These are phyloP conservation scores for Endotricha flammealis DNA, from an alignment of 2,888 invertebrate species.

Conservation along the genomic window DNA sequence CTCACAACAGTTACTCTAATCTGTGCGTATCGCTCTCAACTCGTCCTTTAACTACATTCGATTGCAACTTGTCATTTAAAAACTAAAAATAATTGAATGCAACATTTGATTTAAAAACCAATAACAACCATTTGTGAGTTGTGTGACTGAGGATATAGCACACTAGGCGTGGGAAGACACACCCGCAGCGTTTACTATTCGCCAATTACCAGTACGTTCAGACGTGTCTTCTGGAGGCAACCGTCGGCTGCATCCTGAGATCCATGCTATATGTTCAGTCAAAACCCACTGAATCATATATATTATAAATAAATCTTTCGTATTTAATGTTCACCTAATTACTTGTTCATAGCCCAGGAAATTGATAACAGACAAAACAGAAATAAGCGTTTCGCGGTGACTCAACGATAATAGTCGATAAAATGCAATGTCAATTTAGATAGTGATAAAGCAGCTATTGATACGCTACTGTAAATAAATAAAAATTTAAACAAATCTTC, in stretches of 20 bases:
- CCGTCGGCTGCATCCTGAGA: constrained; percentile 74
- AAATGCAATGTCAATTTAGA: constrained; percentile 47
- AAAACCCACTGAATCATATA: constrained; percentile 67
- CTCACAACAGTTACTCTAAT: constrained; percentile 56
- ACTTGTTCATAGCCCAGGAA: constrained; percentile 67
- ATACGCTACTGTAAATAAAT: constrained; percentile 38
- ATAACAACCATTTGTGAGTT: constrained; percentile 71
- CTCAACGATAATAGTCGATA: constrained; percentile 44
- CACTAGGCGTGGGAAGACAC: constrained; percentile 47
- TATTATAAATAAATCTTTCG: constrained; percentile 58
- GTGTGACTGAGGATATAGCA: constrained; percentile 68
- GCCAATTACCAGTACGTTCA: constrained; percentile 26
- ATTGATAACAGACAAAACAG: constrained; percentile 45
- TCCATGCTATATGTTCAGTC: constrained; percentile 74
- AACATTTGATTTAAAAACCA: constrained; percentile 66
- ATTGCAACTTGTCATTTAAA: constrained; percentile 64
- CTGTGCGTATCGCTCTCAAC: constrained; percentile 73
- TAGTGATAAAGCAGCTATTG: constrained; percentile 34
- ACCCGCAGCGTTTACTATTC: constrained; percentile 30
- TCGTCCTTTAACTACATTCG: constrained; percentile 70
- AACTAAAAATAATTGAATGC: constrained; percentile 74
- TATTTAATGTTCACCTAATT: constrained; percentile 51
- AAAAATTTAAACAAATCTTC: constrained; percentile 38
- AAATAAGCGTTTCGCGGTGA: constrained; percentile 40
- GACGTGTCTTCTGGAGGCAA: constrained; percentile 40